Evolutionary conservation across 2,113 vertebrate species (phyloP), one percentile per base, ranked within the genome.

Genomic region (Lathamus discolor): DNA sequence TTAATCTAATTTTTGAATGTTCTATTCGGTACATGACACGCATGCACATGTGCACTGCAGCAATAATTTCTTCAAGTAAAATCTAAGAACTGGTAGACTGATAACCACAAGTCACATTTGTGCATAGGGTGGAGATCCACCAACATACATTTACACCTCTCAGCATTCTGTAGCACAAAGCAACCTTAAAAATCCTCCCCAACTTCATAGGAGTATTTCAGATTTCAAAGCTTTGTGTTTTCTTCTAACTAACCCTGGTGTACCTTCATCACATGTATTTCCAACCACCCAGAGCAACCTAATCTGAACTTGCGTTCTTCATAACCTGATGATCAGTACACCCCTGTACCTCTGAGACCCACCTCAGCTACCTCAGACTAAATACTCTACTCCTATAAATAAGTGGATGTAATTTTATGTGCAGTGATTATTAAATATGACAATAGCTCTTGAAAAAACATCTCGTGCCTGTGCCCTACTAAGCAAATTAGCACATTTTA

Each of bases 11-110:
- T 78, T 37, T 15, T 74, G 15, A 27, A 55, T 37, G 7, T 24
- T 67, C 52, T 75, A 39, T 39, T 57, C 46, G 22, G 31, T 23
- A 79, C 31, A 17, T 1, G 20, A 76, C 8, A 6, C 0, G 2
- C 0, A 0, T 16, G 6, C 13, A 7, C 17, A 9, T 20, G 23
- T 14, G 17, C 14, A 49, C 0, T 49, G 10, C 29, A 69, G 23
- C 11, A 79, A 28, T 54, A 17, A 64, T 20, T 54, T 41, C 25
- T 68, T 51, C 17, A 78, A 84, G 64, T 13, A 44, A 44, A 73
- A 48, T 52, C 29, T 84, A 51, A 39, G 83, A 77, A 33, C 8
- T 23, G 10, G 35, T 25, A 48, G 20, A 79, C 23, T 16, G 51
- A 52, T 54, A 52, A 31, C 9, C 37, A 12, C 3, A 80, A 18